Base-by-base conservation (phyloP, 92 coral and sea anemone genomes). In the Nematostella vectensis region DNA sequence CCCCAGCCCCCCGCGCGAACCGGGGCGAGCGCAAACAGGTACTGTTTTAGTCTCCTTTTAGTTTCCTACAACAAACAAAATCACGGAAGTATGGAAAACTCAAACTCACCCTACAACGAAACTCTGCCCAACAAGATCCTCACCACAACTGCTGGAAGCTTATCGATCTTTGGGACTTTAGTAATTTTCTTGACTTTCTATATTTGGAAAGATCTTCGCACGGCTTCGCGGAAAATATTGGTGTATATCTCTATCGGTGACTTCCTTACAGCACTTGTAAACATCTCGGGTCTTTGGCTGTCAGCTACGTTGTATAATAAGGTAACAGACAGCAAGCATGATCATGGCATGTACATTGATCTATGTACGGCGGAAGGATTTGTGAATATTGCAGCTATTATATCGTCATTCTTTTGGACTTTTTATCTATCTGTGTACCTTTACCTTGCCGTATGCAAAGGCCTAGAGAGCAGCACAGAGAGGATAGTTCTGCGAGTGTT, bases 401-500 rank as follows among this genome's bases (percentile, higher is more conserved):
- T 89, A 70, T 74, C 88, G 24, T 81, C 97, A 13, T 85, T 89
- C 59, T 85, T 85, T 58, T 89, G 95, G 97, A 89, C 97, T 2
- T 67, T 83, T 3, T 77, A 68, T 36, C 27, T 68, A 29, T 68
- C 75, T 2, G 8, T 47, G 21, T 68, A 33, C 25, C 67, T 57
- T 0, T 68, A 57, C 19, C 25, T 68, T 2, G 30, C 75, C 0
- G 54, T 89, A 27, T 80, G 88, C 47, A 61, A 48, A 30, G 61
- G 64, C 10, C 80, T 85, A 15, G 55, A 76, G 20, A 18, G 50
- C 15, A 70, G 61, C 8, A n/a, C 60, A 15, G 95, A 83, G 42
- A 67, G 28, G 42, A 33, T 40, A 12, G 59, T 78, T 13, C 61
- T 85, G 87, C 39, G 25, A 17, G 58, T 62, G 23, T 85, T 85